Conservation (phyloP, 1,140 invertebrate genomes). For the Pachyrhynchus sulphureomaculatus region DNA sequence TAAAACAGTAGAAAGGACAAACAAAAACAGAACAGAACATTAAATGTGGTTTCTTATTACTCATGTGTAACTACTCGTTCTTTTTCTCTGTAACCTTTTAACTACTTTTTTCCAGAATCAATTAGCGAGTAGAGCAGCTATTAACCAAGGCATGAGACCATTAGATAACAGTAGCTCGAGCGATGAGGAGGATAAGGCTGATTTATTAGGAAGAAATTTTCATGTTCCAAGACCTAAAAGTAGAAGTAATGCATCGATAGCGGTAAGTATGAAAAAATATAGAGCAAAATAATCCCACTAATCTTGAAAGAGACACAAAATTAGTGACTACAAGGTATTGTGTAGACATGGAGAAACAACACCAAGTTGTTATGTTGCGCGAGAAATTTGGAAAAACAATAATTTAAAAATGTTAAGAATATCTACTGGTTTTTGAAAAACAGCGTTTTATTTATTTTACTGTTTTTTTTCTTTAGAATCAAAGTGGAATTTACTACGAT, state of each 20-base stretch:
- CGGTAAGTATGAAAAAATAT: slow-evolving; percentile 54
- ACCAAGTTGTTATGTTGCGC: too few relatives aligned
- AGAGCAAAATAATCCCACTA: background rate
- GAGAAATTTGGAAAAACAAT: too few relatives aligned
- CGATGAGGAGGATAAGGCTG: slow-evolving; percentile 70
- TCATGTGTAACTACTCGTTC: too few relatives aligned
- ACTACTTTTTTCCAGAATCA: slow-evolving; percentile 45
- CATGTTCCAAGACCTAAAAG: slow-evolving; percentile 79
- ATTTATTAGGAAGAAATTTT: slow-evolving; percentile 66
- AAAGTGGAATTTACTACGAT: slow-evolving; percentile 85
- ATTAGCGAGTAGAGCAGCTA: slow-evolving; percentile 52
- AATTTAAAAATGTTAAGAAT: too few relatives aligned
- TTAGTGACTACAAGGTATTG: too few relatives aligned
- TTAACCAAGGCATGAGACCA: slow-evolving; percentile 52
- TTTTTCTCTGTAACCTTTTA: too few relatives aligned
- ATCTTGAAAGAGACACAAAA: background rate
- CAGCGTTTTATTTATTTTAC: background rate
- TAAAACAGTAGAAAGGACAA: too few relatives aligned
- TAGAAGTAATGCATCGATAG: slow-evolving; percentile 66
- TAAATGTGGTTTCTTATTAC: too few relatives aligned
- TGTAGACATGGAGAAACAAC: too few relatives aligned
- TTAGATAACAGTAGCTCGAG: slow-evolving; percentile 65
- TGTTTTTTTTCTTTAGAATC: slow-evolving; percentile 60
- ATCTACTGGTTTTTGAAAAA: too few relatives aligned
- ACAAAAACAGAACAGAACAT: too few relatives aligned